Conservation (phyloP, 2,797 vertebrate genomes). For the Sebastes nivosus region DNA sequence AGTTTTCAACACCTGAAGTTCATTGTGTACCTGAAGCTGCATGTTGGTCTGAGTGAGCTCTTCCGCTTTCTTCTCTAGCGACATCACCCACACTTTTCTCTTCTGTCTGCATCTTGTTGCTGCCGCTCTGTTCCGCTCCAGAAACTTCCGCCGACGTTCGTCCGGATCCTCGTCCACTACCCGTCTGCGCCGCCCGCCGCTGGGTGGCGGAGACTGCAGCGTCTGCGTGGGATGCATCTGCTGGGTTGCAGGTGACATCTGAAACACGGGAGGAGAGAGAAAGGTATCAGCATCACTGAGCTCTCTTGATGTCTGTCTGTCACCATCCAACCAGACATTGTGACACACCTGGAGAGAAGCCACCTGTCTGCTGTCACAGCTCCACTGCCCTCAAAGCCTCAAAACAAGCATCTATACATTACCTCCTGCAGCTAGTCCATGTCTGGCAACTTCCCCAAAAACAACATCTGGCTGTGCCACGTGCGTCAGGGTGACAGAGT, state of each 20-base stretch:
- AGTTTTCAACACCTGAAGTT: background rate
- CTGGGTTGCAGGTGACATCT: constrained; percentile 96
- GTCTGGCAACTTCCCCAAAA: constrained; percentile 75
- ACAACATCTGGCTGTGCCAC: constrained; percentile 79
- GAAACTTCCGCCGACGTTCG: constrained; percentile 96
- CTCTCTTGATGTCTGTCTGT: constrained; percentile 25
- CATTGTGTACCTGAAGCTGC: constrained; percentile 94
- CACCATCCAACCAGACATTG: constrained; percentile 27
- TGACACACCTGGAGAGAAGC: constrained; percentile 57
- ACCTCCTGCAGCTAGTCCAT: constrained; percentile 65
- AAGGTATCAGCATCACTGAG: background rate
- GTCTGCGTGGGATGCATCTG: constrained; percentile 98
- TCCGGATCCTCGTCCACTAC: constrained; percentile 98
- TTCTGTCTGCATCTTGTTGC: constrained; percentile 99
- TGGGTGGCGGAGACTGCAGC: constrained; percentile 91
- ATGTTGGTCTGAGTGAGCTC: constrained; percentile 99
- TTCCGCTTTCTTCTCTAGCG: constrained; percentile 99
- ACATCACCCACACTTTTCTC: constrained; percentile 99
- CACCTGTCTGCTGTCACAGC: constrained; percentile 62
- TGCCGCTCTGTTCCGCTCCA: constrained; percentile 96
- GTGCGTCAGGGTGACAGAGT: constrained; percentile 65
- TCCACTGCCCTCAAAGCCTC: constrained; percentile 42
- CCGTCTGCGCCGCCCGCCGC: constrained; percentile 92
- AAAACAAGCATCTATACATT: constrained; percentile 70
- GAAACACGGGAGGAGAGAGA: constrained; percentile 34